A percentile compares a stretch with the other conserved stretches of the same genome.
Conservation (phyloP, 2,797 vertebrate species). For the Eidolon dupreanum region DNA sequence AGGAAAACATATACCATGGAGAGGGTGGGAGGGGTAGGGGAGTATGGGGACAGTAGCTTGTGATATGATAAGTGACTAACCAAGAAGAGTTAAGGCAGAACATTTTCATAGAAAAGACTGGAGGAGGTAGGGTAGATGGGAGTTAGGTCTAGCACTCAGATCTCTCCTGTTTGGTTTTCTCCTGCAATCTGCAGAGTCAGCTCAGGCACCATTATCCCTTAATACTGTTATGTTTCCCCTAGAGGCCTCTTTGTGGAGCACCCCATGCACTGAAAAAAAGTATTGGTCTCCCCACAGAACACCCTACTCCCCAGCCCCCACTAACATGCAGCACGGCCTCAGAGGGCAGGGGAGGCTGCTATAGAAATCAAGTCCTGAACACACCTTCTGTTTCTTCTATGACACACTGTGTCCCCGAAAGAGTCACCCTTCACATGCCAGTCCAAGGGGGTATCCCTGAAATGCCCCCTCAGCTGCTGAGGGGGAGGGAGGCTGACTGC, state of each 20-base stretch:
- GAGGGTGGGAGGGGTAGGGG: fast-evolving
- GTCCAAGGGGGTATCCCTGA: neutral
- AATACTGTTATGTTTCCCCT: neutral
- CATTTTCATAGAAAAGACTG: neutral
- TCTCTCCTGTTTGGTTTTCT: neutral
- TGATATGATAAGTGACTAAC: neutral
- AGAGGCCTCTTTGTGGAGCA: neutral
- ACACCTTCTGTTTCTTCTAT: neutral
- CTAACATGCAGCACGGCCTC: neutral
- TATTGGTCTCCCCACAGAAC: neutral
- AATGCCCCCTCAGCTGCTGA: neutral
- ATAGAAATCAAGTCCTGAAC: neutral
- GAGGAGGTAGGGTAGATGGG: neutral
- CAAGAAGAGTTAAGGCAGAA: neutral
- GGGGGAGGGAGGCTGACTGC: neutral
- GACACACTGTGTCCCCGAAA: neutral
- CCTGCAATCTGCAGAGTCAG: neutral
- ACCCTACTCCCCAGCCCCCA: fast-evolving
- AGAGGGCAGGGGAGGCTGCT: neutral
- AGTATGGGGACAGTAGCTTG: neutral
- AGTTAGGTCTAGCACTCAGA: neutral
- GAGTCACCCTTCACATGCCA: neutral
- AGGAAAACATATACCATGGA: neutral
- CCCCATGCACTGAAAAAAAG: neutral
- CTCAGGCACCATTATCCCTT: neutral